Percentiles rank a stretch among this genome's conserved stretches.
Evolutionary conservation across 1,140 invertebrate species (phyloP).

Genomic region (Ceratina australensis): DNA sequence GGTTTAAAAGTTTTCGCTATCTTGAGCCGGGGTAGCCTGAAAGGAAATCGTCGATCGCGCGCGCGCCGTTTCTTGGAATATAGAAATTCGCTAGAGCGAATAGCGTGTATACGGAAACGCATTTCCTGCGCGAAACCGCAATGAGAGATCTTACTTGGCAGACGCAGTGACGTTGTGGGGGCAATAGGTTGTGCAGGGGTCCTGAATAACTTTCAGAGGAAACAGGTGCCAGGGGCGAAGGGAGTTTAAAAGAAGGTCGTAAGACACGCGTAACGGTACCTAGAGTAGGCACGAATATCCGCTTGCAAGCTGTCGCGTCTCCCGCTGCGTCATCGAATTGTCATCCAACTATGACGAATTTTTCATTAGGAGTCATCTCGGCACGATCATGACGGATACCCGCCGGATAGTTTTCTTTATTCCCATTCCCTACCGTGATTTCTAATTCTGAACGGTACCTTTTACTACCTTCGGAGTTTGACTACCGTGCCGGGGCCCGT

Average conservation of each 20-base stretch:
- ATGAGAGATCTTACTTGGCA: constrained; percentile 29
- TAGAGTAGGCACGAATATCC: constrained; percentile 76
- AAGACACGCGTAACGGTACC: constrained; percentile 70
- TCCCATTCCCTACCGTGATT: not conserved
- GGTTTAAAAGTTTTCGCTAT: too few relatives aligned
- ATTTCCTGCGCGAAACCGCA: constrained; percentile 49
- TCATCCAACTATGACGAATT: constrained; percentile 63
- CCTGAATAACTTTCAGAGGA: constrained; percentile 47
- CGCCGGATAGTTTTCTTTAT: not conserved
- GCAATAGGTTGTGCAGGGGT: constrained; percentile 45
- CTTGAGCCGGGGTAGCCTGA: too few relatives aligned
- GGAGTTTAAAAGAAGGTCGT: constrained; percentile 26
- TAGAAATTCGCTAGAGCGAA: constrained; percentile 1
- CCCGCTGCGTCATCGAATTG: constrained; percentile 67
- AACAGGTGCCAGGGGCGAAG: constrained; percentile 30
- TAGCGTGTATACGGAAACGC: constrained; percentile 20
- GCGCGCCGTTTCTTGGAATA: not conserved
- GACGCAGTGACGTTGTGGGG: constrained; percentile 34
- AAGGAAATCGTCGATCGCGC: not conserved
- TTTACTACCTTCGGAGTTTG: not conserved
- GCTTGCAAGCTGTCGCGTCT: constrained; percentile 75
- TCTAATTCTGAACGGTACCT: constrained; percentile 31
- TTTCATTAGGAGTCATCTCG: constrained; percentile 23
- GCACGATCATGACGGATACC: not conserved
- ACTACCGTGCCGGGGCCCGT: constrained; percentile 27